phyloP scores from a whole-genome alignment of 2,797 vertebrate species.

The Alcedo quadribrachys region DNA sequence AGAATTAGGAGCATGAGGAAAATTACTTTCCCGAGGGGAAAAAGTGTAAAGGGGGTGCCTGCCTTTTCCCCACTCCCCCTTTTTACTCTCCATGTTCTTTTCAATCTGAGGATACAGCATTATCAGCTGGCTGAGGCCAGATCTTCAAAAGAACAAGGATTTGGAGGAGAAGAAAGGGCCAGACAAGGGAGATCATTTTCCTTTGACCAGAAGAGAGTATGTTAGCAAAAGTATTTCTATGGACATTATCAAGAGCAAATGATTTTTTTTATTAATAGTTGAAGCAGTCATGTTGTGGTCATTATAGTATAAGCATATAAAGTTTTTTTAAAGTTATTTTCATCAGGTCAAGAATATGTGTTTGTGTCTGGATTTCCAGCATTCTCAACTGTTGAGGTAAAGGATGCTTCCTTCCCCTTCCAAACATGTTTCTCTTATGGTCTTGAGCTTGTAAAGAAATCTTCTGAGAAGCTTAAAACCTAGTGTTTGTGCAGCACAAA shows the following conservation, averaged over 20 bases:
- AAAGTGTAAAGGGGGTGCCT: not conserved
- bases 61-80: not conserved
- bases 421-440: not conserved
- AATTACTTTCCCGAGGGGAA: not conserved
- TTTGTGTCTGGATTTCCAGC: not conserved
- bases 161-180: not conserved
- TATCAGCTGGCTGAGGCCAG: not conserved
- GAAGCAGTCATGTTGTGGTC: not conserved
- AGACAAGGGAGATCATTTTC: not conserved
- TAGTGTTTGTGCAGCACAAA: not conserved
- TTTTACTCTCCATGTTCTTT: not conserved
- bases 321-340: not conserved
- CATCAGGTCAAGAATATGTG: not conserved
- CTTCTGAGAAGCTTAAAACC: not conserved
- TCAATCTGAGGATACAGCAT: not conserved
- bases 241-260: not conserved
- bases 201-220: not conserved
- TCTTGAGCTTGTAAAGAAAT: not conserved
- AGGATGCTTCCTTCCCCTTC: not conserved
- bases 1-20: not conserved
- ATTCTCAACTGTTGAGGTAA: not conserved
- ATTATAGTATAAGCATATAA: not conserved
- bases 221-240: not conserved
- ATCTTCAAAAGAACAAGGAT: not conserved
- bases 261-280: not conserved